phyloP scores from a whole-genome alignment of 37 sponge, comb jelly and placozoan species.

The Theonella swinhoei region DNA sequence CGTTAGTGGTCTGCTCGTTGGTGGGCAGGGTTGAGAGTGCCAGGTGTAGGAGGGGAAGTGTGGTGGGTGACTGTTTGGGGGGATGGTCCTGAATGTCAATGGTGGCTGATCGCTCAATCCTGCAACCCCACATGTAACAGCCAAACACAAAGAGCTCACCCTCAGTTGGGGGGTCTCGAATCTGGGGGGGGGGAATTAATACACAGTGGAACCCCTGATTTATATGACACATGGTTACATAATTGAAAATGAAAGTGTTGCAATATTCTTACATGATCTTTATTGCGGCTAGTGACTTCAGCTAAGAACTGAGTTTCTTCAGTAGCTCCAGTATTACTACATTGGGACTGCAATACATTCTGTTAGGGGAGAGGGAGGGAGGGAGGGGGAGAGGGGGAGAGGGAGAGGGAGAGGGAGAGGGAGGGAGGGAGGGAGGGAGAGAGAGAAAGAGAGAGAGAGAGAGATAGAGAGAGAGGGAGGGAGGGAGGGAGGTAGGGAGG shows the following conservation, averaged over 20 bases:
- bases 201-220: neutral
- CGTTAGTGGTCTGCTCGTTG: neutral
- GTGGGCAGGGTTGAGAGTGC: constrained; percentile 11
- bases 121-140: constrained; percentile 76
- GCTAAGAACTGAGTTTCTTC: constrained; percentile 56
- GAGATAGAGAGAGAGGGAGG: no score
- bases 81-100: constrained; percentile 68
- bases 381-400: no score
- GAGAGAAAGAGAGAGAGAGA: no score
- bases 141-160: constrained; percentile 84
- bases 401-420: no score
- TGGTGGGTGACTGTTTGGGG: constrained; percentile 53
- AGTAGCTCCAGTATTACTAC: constrained; percentile 18
- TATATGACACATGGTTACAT: neutral
- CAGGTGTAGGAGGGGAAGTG: constrained; percentile 75
- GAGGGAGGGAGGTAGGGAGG: no score
- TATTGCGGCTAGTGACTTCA: constrained; percentile 83
- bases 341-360: constrained; percentile 2
- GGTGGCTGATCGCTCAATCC: constrained; percentile 67
- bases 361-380: neutral
- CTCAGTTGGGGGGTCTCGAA: constrained; percentile 87
- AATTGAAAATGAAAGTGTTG: neutral
- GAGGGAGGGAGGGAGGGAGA: no score
- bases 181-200: constrained; percentile 21
- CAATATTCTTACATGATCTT: constrained; percentile 76